Percentiles rank a stretch among this genome's conserved stretches.
These are phyloP conservation scores for Anniella stebbinsi DNA, from an alignment of 2,797 vertebrate genomes.

Conservation along the genomic window DNA sequence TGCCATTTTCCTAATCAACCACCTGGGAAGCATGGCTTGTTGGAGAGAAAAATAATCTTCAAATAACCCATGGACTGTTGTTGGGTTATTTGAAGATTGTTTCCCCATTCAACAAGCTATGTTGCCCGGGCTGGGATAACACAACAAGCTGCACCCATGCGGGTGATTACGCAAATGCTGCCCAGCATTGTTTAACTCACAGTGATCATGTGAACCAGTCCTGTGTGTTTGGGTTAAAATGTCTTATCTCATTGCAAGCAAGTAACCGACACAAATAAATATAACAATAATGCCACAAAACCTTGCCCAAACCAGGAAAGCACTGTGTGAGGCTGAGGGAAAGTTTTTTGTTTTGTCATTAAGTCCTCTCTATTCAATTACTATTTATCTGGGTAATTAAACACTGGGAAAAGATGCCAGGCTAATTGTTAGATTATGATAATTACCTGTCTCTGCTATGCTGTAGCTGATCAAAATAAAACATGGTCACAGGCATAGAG, in stretches of 20 bases:
- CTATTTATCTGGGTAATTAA: slow-evolving; percentile 90
- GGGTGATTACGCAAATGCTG: no score
- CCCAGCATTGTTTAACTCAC: no score
- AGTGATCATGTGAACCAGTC: neutral
- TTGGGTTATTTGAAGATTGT: no score
- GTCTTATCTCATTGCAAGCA: slow-evolving; percentile 31
- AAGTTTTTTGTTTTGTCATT: slow-evolving; percentile 82
- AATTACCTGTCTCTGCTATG: slow-evolving; percentile 91
- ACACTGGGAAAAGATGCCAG: slow-evolving; percentile 88
- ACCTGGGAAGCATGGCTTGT: no score
- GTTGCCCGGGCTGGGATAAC: no score
- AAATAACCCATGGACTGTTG: no score
- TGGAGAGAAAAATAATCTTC: no score
- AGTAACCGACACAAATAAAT: slow-evolving; percentile 63
- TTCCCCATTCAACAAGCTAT: no score
- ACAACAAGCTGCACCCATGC: no score
- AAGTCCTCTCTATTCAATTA: slow-evolving; percentile 83
- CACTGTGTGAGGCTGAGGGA: slow-evolving; percentile 76
- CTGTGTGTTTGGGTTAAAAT: neutral
- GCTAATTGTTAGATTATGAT: slow-evolving; percentile 96
- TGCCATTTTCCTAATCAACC: no score
- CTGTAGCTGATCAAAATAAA: slow-evolving; percentile 89
- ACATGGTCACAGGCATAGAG: slow-evolving; percentile 82
- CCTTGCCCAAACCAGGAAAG: slow-evolving; percentile 68
- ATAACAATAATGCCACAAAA: slow-evolving; percentile 59